These are phyloP conservation scores for Melanostigma gelatinosum DNA, from an alignment of 2,113 vertebrate species.

Conservation along the genomic window DNA sequence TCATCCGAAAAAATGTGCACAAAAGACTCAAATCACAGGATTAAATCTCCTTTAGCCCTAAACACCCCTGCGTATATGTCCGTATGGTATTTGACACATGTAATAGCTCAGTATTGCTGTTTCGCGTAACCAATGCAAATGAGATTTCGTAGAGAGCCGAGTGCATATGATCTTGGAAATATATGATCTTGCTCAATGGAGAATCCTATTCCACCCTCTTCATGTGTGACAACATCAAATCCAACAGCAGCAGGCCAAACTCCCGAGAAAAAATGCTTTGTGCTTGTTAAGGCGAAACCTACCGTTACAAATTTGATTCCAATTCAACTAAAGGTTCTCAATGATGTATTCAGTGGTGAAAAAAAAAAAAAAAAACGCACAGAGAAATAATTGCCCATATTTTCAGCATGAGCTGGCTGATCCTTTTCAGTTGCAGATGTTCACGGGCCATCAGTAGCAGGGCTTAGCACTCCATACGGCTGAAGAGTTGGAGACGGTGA, in stretches of 20 bases:
- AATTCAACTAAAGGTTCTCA: not conserved
- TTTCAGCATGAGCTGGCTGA: constrained; percentile 62
- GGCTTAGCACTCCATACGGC: constrained; percentile 39
- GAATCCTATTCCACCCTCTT: constrained; percentile 21
- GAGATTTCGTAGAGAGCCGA: not conserved
- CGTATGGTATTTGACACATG: not conserved
- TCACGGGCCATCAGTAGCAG: constrained; percentile 45
- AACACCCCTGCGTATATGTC: not conserved
- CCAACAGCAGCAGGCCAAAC: constrained; percentile 7
- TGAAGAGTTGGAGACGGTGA: constrained; percentile 49
- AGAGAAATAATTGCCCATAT: constrained; percentile 36
- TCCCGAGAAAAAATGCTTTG: not conserved
- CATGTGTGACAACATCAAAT: constrained; percentile 31
- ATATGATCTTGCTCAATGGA: constrained; percentile 4
- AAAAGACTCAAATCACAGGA: constrained; percentile 1
- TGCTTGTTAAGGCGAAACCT: constrained; percentile 8
- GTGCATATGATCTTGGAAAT: constrained; percentile 18
- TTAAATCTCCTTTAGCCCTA: not conserved
- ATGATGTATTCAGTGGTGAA: not conserved
- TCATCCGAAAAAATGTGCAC: constrained; percentile 1
- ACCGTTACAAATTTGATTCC: constrained; percentile 1
- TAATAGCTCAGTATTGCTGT: not conserved
- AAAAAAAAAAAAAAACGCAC: not conserved
- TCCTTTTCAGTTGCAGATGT: constrained; percentile 41
- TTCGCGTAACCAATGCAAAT: constrained; percentile 19